Evolutionary conservation across 1,140 invertebrate species (phyloP).

Genomic region (Sitobion miscanthi): DNA sequence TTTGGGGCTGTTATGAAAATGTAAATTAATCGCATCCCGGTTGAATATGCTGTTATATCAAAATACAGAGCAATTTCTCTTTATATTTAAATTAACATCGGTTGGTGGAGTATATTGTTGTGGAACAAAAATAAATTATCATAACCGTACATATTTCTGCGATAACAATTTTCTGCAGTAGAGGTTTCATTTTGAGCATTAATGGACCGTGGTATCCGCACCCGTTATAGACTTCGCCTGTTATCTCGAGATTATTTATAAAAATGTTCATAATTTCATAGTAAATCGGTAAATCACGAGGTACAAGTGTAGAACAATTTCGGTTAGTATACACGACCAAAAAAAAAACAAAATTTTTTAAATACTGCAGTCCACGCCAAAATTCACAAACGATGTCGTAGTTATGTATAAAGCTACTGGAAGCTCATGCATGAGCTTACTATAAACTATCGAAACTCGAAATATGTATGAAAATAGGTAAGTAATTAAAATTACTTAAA

Average conservation of each 20-base stretch:
- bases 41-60: background rate
- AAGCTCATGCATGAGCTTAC: background rate
- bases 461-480: too few relatives aligned
- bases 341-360: background rate
- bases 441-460: background rate
- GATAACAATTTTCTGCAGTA: background rate
- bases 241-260: background rate
- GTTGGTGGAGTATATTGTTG: background rate
- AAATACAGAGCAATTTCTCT: conserved; percentile 7
- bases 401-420: background rate
- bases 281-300: background rate
- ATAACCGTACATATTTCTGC: background rate
- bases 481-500: background rate
- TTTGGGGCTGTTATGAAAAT: conserved; percentile 21
- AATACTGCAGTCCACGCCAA: background rate
- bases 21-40: conserved; percentile 31
- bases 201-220: background rate
- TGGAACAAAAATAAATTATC: background rate
- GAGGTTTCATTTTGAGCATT: background rate
- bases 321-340: background rate
- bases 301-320: background rate
- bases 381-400: background rate
- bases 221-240: background rate
- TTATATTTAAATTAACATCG: conserved; percentile 42
- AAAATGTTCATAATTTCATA: background rate